A percentile compares a stretch with the other conserved stretches of the same genome.
Conservation (phyloP, 2,113 vertebrate genomes). For the Anthoscopus minutus region DNA sequence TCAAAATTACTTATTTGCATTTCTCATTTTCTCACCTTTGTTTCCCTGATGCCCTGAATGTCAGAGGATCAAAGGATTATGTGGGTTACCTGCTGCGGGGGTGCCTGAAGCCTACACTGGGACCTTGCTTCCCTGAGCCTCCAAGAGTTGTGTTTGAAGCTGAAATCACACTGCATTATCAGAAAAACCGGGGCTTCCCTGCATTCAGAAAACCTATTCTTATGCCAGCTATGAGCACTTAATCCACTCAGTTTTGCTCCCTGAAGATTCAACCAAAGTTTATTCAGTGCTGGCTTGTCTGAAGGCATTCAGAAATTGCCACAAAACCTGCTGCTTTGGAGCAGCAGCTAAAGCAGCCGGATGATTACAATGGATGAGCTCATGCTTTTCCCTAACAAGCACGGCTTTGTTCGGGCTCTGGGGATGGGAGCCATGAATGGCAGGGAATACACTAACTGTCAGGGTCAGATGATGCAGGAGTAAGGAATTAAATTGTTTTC, state of each 20-base stretch:
- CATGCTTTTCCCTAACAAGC: constrained; percentile 51
- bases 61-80: constrained; percentile 25
- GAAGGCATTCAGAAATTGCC: constrained; percentile 48
- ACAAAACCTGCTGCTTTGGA: constrained; percentile 57
- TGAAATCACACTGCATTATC: neutral
- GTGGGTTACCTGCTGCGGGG: neutral
- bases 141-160: neutral
- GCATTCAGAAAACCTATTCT: constrained; percentile 39
- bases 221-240: neutral
- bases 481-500: constrained; percentile 5
- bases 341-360: neutral
- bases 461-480: neutral
- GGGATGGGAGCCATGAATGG: constrained; percentile 30
- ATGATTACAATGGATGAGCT: constrained; percentile 61
- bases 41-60: neutral
- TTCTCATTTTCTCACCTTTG: constrained; percentile 35
- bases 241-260: constrained; percentile 54
- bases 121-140: neutral
- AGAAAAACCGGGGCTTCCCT: neutral
- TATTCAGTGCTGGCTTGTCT: constrained; percentile 31
- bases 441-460: neutral
- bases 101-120: neutral
- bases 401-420: constrained; percentile 23
- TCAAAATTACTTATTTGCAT: neutral
- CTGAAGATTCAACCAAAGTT: constrained; percentile 39